Conservation (phyloP, 2,888 invertebrate species). For the Temnothorax rugatulus region DNA sequence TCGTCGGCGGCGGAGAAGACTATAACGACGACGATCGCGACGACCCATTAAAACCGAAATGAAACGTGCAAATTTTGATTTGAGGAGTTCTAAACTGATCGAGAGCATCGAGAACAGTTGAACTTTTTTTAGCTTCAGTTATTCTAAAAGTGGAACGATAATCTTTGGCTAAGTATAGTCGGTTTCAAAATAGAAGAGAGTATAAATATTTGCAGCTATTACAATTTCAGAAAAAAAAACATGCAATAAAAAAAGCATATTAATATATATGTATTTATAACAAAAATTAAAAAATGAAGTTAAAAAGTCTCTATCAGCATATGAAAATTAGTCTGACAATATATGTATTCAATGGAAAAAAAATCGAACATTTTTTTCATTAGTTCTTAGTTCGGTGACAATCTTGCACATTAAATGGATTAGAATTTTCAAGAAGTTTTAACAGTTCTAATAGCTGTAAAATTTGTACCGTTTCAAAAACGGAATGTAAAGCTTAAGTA, state of each 20-base stretch:
- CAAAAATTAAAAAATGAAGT: neutral
- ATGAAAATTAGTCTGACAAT: too few relatives aligned
- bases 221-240: neutral
- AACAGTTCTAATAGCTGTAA: too few relatives aligned
- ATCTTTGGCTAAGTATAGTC: neutral
- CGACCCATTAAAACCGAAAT: constrained; percentile 51
- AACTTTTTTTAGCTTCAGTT: neutral
- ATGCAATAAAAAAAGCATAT: neutral
- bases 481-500: too few relatives aligned
- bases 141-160: neutral
- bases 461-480: too few relatives aligned
- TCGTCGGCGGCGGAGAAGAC: constrained; percentile 54
- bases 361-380: too few relatives aligned
- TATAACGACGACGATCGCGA: constrained; percentile 46
- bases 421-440: too few relatives aligned
- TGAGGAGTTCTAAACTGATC: neutral
- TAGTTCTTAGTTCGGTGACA: too few relatives aligned
- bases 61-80: constrained; percentile 45
- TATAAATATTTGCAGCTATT: neutral
- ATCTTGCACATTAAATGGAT: too few relatives aligned
- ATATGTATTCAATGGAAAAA: too few relatives aligned
- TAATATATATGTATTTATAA: neutral
- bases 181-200: neutral
- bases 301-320: too few relatives aligned
- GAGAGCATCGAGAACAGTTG: neutral